Percentiles rank a stretch among this genome's conserved stretches.
Evolutionary conservation across 2,888 invertebrate genomes (phyloP).

Genomic region (Onthophagus sagittarius): DNA sequence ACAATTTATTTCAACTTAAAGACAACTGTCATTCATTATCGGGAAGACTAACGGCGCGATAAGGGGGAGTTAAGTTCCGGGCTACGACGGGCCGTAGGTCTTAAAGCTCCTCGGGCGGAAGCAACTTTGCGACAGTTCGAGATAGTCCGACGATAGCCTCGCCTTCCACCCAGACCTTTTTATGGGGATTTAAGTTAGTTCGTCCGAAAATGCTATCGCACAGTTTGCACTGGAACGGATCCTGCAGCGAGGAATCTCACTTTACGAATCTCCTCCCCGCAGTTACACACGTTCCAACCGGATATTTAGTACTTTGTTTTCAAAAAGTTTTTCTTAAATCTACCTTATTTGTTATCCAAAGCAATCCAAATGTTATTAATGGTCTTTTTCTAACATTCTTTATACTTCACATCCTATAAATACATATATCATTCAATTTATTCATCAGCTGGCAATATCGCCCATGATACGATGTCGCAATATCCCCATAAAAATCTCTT

Average conservation of each 20-base stretch:
- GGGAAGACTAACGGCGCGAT: not conserved
- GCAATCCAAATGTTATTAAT: too few relatives aligned
- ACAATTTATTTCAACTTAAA: constrained; percentile 33
- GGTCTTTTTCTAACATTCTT: too few relatives aligned
- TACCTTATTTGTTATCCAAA: too few relatives aligned
- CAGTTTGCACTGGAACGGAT: not conserved
- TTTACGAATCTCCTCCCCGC: not conserved
- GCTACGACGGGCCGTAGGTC: not conserved
- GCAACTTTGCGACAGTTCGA: constrained; percentile 6
- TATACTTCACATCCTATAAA: too few relatives aligned
- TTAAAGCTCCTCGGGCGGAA: not conserved
- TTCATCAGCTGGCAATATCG: too few relatives aligned
- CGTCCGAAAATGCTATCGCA: constrained; percentile 2
- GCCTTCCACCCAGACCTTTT: constrained; percentile 6
- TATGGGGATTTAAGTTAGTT: constrained; percentile 7
- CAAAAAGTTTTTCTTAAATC: not conserved
- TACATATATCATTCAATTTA: too few relatives aligned
- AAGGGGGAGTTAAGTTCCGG: constrained; percentile 3
- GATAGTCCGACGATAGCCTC: constrained; percentile 6
- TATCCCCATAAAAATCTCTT: too few relatives aligned
- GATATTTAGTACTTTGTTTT: constrained; percentile 4
- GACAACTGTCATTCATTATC: constrained; percentile 38
- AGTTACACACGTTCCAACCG: not conserved
- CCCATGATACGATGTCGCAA: too few relatives aligned
- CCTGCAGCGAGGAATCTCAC: not conserved